Base-by-base conservation (phyloP, 2,113 vertebrate genomes). In the Acrocephalus kingi region DNA sequence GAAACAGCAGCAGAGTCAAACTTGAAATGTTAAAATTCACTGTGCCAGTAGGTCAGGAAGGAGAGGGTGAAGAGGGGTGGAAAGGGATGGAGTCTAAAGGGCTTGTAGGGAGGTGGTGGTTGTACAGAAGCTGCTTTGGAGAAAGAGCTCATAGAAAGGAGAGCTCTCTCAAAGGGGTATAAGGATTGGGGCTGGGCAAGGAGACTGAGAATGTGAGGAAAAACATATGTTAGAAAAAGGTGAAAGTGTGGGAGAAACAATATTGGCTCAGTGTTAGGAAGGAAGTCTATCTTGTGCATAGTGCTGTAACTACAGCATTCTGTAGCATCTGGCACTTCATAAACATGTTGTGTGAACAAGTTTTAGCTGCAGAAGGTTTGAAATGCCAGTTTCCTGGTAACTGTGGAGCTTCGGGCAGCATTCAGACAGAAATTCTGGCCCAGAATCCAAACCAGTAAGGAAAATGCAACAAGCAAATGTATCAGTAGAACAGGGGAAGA, bases 241-340 rank as follows among this genome's bases (percentile, higher is more conserved):
- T 76, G 72, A 46, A 75, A 82, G 28, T 43, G 23, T 31, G 72
- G 37, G 30, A 74, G 46, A 84, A 78, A 55, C 66, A 72, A 12
- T 66, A 16, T 59, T 89, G 87, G 56, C 71, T 33, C 27, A 30
- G 9, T 18, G 23, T 80, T 69, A 62, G 35, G 43, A 48, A 31
- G 56, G 52, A 74, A 52, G 35, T 64, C 0, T 51, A 13, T 85
- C 64, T 83, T 85, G 59, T 89, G 73, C 18, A 0, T 13, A 22
- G 17, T 74, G 9, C 85, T 84, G 39, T 82, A 92, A 64, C 33
- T 64, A 7, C 31, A 84, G 73, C 13, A 9, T 88, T 88, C 23
- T 93, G 63, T 95, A 85, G 59, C 81, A 93, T 66, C 72, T 79
- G 69, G 69, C 74, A 46, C 84, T 91, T 96, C 28, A 64, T 78